Conservation (phyloP, 1,140 invertebrate genomes). For the Dreissena polymorpha region DNA sequence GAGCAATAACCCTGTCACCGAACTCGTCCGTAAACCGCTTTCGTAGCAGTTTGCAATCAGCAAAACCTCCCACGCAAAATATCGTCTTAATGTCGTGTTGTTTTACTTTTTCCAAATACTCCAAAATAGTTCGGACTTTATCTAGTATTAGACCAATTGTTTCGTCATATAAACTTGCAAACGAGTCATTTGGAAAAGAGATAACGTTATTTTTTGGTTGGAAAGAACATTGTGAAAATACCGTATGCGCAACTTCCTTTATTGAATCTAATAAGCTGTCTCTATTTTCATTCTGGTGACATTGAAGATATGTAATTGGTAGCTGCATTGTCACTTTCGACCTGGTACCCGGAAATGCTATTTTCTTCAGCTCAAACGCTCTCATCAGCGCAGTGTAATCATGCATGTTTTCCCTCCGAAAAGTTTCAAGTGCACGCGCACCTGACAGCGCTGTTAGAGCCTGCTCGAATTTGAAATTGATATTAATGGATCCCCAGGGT, state of each 20-base stretch:
- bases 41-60: constrained; percentile 32
- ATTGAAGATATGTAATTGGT: background rate
- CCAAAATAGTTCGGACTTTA: background rate
- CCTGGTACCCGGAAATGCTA: background rate
- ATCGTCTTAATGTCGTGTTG: constrained; percentile 10
- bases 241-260: background rate
- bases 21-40: constrained; percentile 1
- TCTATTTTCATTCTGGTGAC: constrained; percentile 16
- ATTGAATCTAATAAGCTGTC: background rate
- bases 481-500: constrained; percentile 16
- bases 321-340: constrained; percentile 3
- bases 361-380: constrained; percentile 44
- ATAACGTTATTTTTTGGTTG: constrained; percentile 14
- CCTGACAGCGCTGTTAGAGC: constrained; percentile 18
- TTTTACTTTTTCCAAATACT: background rate
- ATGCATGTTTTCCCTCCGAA: constrained; percentile 12
- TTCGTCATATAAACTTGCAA: constrained; percentile 25
- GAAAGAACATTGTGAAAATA: background rate
- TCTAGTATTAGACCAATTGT: constrained; percentile 10
- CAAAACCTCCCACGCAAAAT: constrained; percentile 47
- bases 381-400: constrained; percentile 29
- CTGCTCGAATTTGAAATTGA: constrained; percentile 36
- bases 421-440: constrained; percentile 7
- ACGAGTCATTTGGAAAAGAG: background rate
- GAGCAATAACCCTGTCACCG: constrained; percentile 15